A percentile compares a stretch with the other conserved stretches of the same genome.
Evolutionary conservation across 1,140 invertebrate genomes (phyloP).

Genomic region (Heliothis subflexa): DNA sequence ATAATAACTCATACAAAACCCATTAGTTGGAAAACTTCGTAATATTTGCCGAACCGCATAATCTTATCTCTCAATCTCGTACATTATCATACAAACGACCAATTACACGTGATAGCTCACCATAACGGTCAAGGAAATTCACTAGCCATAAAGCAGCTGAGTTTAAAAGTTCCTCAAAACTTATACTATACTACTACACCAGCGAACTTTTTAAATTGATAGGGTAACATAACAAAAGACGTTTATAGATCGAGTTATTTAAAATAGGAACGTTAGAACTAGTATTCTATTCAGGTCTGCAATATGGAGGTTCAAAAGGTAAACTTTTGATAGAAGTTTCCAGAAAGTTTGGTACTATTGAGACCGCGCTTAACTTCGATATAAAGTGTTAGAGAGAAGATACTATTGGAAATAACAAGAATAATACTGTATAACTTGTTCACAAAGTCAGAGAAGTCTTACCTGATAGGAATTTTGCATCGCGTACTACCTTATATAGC

Average conservation of each 20-base stretch:
- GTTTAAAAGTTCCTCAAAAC: slow-evolving; percentile 15
- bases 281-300: not conserved
- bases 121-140: slow-evolving; percentile 21
- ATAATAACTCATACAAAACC: slow-evolving; percentile 5
- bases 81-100: slow-evolving; percentile 34
- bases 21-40: slow-evolving; percentile 3
- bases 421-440: not conserved
- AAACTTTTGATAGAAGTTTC: not conserved
- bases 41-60: slow-evolving; percentile 4
- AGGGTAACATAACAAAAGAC: not conserved
- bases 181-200: not conserved
- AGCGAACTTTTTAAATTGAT: not conserved
- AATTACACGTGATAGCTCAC: not conserved
- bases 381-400: not conserved
- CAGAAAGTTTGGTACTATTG: not conserved
- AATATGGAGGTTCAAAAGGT: not conserved
- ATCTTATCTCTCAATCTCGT: slow-evolving; percentile 2
- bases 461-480: slow-evolving; percentile 21
- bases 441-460: slow-evolving; percentile 14
- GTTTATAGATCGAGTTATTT: not conserved
- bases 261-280: not conserved
- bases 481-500: not conserved
- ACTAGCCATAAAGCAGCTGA: not conserved
- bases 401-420: not conserved
- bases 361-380: not conserved